Evolutionary conservation across 2,113 vertebrate species (phyloP), one percentile per base, ranked within the genome.

Genomic region (Nicator chloris): DNA sequence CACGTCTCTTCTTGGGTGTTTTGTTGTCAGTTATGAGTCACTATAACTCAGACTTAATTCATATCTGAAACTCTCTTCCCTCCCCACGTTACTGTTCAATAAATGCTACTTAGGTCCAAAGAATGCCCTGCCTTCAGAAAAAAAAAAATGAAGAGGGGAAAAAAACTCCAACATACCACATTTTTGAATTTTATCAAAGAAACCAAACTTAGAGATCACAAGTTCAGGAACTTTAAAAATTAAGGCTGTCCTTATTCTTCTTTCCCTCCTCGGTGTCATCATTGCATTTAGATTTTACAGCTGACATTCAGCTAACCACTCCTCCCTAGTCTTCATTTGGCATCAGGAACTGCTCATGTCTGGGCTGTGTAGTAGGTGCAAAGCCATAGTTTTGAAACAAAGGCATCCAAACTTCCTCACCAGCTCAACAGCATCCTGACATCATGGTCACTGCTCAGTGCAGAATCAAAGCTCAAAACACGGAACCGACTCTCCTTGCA

Each of bases 1-100:
- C 92, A 80, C 2, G 7, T 53, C 82, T 92, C 66, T 88, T 47
- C 90, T 54, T 57, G 75, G 75, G 88, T 88, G 85, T 90, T 88
- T 80, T 88, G 92, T 70, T 95, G 76, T 69, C 79, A 85, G 75
- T 86, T 93, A 88, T 86, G 95, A 96, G 72, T 92, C 93, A 90
- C 40, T 53, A 6, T 37, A 92, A 90, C 42, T 86, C 60, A 63
- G 60, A 64, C 30, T 88, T 86, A 86, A 94, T 75, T 90, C 68
- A 68, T 21, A 83, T 44, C 39, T 75, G 42, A 86, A 90, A 83
- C 20, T n/a, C 59, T 65, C 28, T 61, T 86, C 50, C n/a, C 66
- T 85, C 66, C 39, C 18, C 71, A 45, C 23, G 7, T 57, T 42
- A 73, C 50, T 45, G 21, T 53, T 72, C n/a, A 80, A 30, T 68